Conservation (phyloP, 1,140 invertebrate genomes). For the Cardiocondyla obscurior region DNA sequence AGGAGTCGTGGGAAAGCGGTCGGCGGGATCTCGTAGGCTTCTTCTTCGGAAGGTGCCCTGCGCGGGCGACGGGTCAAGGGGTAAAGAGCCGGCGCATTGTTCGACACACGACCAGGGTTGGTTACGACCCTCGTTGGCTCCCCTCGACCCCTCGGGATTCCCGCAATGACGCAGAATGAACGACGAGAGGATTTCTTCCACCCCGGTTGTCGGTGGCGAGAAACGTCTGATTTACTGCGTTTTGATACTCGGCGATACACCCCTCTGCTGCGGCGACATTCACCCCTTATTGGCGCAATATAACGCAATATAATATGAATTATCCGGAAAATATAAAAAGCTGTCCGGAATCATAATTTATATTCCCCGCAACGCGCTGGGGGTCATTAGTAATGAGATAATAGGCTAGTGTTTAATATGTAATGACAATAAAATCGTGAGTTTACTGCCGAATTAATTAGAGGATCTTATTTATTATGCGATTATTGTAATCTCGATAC, state of each 20-base stretch:
- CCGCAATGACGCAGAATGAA: slow-evolving; percentile 24
- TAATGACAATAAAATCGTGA: not conserved
- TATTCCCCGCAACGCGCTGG: not conserved
- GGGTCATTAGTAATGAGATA: not conserved
- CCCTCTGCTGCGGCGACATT: not conserved
- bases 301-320: not conserved
- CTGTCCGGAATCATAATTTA: not conserved
- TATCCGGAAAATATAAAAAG: not conserved
- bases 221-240: slow-evolving; percentile 34
- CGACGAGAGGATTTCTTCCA: slow-evolving; percentile 1
- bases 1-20: slow-evolving; percentile 79
- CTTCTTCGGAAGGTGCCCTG: slow-evolving; percentile 33
- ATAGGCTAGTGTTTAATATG: not conserved
- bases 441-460: not conserved
- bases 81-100: slow-evolving; percentile 26
- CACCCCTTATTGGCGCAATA: not conserved
- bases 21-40: slow-evolving; percentile 66
- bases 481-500: not conserved
- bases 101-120: slow-evolving; percentile 63
- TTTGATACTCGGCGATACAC: slow-evolving; percentile 15
- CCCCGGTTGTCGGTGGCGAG: not conserved
- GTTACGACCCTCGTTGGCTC: slow-evolving; percentile 42
- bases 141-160: slow-evolving; percentile 40
- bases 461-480: not conserved
- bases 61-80: not conserved